phyloP scores from a whole-genome alignment of 2,888 invertebrate genomes.

The Drosophila maculinotata region DNA sequence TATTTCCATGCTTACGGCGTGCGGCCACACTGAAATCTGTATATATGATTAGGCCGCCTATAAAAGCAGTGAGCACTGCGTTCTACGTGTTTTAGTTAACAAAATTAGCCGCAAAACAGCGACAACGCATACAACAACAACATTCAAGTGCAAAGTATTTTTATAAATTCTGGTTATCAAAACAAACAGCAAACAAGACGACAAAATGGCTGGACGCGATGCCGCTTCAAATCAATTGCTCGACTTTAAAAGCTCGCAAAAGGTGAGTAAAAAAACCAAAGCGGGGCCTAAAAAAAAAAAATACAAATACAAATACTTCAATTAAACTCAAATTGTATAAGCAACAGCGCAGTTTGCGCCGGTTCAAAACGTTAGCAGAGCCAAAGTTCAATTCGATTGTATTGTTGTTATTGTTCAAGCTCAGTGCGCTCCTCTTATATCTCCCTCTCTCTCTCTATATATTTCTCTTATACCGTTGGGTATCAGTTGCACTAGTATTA shows the following conservation, averaged over 20 bases:
- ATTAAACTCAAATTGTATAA: neutral
- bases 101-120: constrained; percentile 42
- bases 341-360: constrained; percentile 11
- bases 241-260: constrained; percentile 87
- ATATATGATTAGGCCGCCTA: constrained; percentile 37
- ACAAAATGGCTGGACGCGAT: constrained; percentile 85
- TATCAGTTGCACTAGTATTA: neutral
- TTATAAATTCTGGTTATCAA: constrained; percentile 59
- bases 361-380: constrained; percentile 1
- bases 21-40: constrained; percentile 29
- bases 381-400: constrained; percentile 37
- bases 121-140: constrained; percentile 10
- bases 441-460: neutral
- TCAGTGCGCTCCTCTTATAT: neutral
- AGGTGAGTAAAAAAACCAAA: constrained; percentile 86
- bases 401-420: constrained; percentile 15
- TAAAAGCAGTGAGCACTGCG: constrained; percentile 58
- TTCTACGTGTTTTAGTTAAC: constrained; percentile 60
- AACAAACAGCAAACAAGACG: constrained; percentile 41
- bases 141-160: constrained; percentile 36
- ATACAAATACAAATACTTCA: neutral
- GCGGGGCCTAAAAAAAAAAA: neutral
- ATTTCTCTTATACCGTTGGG: neutral
- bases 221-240: constrained; percentile 88
- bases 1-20: neutral